Evolutionary conservation across 2,113 vertebrate genomes (phyloP), one percentile per base, ranked within the genome.

Genomic region (Ageneiosus marmoratus): DNA sequence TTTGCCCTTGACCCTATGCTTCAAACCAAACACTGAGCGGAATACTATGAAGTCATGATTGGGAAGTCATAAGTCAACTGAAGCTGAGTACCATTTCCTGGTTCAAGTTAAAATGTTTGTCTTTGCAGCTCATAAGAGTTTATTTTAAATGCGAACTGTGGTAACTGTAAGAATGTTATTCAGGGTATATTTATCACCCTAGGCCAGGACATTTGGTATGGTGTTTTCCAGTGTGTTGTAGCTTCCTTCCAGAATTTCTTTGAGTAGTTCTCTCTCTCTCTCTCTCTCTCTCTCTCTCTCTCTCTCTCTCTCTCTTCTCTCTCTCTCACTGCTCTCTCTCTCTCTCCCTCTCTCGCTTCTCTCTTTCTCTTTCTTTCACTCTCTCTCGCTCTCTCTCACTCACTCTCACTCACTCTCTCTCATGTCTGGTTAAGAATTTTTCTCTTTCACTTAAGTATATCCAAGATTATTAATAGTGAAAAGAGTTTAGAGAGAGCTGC

Each of bases 41-140:
- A 73, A 74, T 74, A 60, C 67, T 81, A 15, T 74, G 20, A n/a
- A 60, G 32, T 55, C 32, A 32, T 46, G 41, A 62, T 24, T 82
- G 69, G 80, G 56, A 75, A 75, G 29, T 24, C 4, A 16, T 72
- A 18, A 75, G 56, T 63, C 56, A 82, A 24, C 27, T 22, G 22
- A 62, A 50, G 56, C 11, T 62, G 29, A 75, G 37, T 24, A 4
- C 9, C 11, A 16, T 37, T 82, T 63, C 27, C 51, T 56, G 65
- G 1, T 22, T 60, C 41, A 20, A 22, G 12, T 46, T 2, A 82
- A 82, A 46, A 22, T 32, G 10, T 60, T 73, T 48, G 13, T n/a
- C 51, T 32, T 11, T 73, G 41, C 53, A 46, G 34, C 22, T 11
- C 4, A 1, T 5, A 18, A 5, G 9, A 46, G 46, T 9, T 29